Base-by-base conservation (phyloP, 2,797 vertebrate genomes). In the Semaprochilodus insignis region DNA sequence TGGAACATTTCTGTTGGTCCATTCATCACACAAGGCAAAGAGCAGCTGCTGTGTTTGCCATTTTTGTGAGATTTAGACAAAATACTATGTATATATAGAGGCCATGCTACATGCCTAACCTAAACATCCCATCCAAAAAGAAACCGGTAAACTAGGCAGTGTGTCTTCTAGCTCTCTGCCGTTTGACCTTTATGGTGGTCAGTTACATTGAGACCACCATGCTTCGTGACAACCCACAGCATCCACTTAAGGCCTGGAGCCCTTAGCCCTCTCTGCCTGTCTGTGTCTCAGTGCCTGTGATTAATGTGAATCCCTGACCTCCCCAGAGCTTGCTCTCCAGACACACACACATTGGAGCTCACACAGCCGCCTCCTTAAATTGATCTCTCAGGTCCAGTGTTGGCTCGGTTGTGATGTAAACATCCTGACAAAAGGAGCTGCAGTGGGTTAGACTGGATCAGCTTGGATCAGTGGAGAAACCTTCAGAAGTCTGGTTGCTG, bases 371-470 rank as follows among this genome's bases (percentile, higher is more conserved):
- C 65, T 34, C 21, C 36, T 52, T 74, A 85, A 85, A 85, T 85
- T 85, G 85, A 85, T 85, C 81, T 85, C 85, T 40, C 63, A 72
- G 81, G 77, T 70, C 78, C 81, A 81, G 63, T 48, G 77, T 67
- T 77, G 59, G 54, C 73, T 72, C 66, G 51, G 66, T 21, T 76
- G 65, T 77, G 78, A 55, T 57, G 78, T 84, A 63, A 81, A 84
- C 73, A 77, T 48, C 31, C 51, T 76, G 79, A 76, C 73, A 81
- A 77, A 34, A 21, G 13, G 31, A 80, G 25, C 78, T 57, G 48
- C 48, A 57, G 34, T 65, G 69, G 74, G 78, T 80, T 69, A 65
- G 66, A 77, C 77, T 31, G 70, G 71, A 83, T 74, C 62, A 74
- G 55, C 51, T 57, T 54, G 57, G 62, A 80, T 80, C 17, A 75